Evolutionary conservation across 2,113 vertebrate genomes (phyloP).

Genomic region (Hiodon tergisus): DNA sequence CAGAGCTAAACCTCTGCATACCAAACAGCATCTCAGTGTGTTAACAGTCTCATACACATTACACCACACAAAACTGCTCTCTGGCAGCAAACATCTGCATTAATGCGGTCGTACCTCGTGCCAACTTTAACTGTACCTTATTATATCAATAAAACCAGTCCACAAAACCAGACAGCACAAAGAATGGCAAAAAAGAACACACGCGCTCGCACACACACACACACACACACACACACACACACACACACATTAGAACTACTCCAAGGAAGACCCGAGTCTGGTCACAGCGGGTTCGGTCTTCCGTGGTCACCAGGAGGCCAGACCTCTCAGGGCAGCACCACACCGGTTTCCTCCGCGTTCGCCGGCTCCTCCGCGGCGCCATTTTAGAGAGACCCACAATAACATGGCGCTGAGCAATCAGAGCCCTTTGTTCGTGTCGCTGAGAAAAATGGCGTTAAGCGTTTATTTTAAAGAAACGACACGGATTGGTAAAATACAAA

Average conservation of each 20-base stretch:
- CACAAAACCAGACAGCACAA: too few species aligned
- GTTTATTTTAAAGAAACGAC: neutral
- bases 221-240: too few species aligned
- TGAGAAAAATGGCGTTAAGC: neutral
- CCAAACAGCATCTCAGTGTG: neutral
- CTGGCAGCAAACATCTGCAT: neutral
- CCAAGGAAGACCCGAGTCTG: neutral
- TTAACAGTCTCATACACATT: neutral
- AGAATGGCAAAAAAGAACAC: too few species aligned
- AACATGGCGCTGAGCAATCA: neutral
- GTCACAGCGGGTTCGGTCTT: neutral
- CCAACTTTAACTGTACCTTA: neutral
- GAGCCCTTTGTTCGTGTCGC: neutral
- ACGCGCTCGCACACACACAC: too few species aligned
- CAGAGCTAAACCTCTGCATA: neutral
- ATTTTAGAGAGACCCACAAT: constrained; percentile 14
- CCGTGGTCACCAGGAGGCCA: neutral
- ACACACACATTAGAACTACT: neutral
- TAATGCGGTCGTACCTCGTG: neutral
- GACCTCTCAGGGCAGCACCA: neutral
- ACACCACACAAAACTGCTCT: neutral
- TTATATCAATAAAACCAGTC: neutral
- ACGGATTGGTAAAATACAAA: constrained; percentile 2
- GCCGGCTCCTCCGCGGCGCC: constrained; percentile 3
- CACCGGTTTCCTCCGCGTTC: neutral